phyloP scores from a whole-genome alignment of 2,797 vertebrate genomes.

The Ptychobarbus kaznakovi region DNA sequence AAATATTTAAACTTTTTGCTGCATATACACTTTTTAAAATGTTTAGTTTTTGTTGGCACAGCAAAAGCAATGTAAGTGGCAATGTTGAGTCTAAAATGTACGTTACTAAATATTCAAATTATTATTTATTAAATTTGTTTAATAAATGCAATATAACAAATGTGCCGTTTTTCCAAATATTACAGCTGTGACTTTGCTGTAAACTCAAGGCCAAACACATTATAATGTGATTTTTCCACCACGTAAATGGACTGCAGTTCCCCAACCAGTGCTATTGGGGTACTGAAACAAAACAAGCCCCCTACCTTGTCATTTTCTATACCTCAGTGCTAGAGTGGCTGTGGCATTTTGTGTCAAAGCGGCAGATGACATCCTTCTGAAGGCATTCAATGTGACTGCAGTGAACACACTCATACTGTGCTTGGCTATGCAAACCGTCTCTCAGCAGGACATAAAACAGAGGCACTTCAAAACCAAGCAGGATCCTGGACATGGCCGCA shows the following conservation, averaged over 20 bases:
- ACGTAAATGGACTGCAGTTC: slow-evolving; percentile 5
- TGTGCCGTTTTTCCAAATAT: no score
- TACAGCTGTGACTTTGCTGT: neutral
- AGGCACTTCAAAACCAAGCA: slow-evolving; percentile 56
- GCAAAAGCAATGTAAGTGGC: no score
- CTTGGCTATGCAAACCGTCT: slow-evolving; percentile 40
- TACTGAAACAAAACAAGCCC: slow-evolving; percentile 30
- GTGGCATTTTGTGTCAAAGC: slow-evolving; percentile 59
- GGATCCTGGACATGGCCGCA: slow-evolving; percentile 54
- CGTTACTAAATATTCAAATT: neutral
- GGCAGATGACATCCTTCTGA: slow-evolving; percentile 55
- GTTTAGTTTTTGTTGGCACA: no score
- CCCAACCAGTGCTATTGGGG: slow-evolving; percentile 43
- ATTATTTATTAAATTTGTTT: neutral
- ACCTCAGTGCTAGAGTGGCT: slow-evolving; percentile 34
- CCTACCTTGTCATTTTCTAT: neutral
- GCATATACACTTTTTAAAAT: no score
- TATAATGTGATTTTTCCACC: slow-evolving; percentile 29
- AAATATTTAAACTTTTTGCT: neutral
- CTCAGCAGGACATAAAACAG: slow-evolving; percentile 63
- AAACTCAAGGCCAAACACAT: neutral
- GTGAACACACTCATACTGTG: slow-evolving; percentile 46
- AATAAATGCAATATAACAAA: neutral
- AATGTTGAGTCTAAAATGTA: neutral
- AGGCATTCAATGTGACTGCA: slow-evolving; percentile 55